Evolutionary conservation across 2,113 vertebrate genomes (phyloP).

Genomic region (Stigmatopora nigra): DNA sequence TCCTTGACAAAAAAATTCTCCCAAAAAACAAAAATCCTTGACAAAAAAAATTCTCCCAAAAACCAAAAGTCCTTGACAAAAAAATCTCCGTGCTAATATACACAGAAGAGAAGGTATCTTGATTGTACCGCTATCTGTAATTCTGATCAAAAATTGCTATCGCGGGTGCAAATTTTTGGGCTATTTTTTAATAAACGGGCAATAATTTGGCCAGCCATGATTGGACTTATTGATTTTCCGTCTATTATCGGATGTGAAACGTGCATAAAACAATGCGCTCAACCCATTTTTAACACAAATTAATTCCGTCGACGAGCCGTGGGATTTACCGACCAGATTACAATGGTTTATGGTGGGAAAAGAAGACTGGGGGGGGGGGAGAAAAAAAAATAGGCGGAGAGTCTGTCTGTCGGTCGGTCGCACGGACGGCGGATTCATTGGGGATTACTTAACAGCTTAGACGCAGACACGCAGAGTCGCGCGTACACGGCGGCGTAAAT

Average conservation of each 20-base stretch:
- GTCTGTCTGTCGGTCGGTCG: constrained; percentile 36
- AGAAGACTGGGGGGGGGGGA: constrained; percentile 17
- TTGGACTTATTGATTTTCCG: constrained; percentile 66
- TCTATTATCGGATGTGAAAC: constrained; percentile 57
- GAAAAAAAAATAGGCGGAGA: constrained; percentile 41
- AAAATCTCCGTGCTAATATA: constrained; percentile 43
- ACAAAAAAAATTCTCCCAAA: constrained; percentile 30
- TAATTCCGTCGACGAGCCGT: constrained; percentile 62
- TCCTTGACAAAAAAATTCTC: background rate
- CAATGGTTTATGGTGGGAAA: constrained; percentile 49
- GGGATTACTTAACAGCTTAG: constrained; percentile 69
- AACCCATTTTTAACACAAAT: constrained; percentile 63
- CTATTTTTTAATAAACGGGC: constrained; percentile 51
- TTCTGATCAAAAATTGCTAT: constrained; percentile 53
- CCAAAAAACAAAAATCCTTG: constrained; percentile 1
- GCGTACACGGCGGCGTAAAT: constrained; percentile 59
- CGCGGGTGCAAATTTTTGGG: constrained; percentile 20
- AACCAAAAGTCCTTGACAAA: constrained; percentile 15
- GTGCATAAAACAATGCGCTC: constrained; percentile 50
- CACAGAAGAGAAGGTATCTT: constrained; percentile 26
- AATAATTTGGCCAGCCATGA: constrained; percentile 50
- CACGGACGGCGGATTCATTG: constrained; percentile 62
- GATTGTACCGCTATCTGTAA: constrained; percentile 60
- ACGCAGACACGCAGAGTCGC: constrained; percentile 39
- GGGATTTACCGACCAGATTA: constrained; percentile 69